Percentiles rank a stretch among this genome's conserved stretches.
Conservation (phyloP, 2,113 vertebrate species). For the Ammodytes marinus region DNA sequence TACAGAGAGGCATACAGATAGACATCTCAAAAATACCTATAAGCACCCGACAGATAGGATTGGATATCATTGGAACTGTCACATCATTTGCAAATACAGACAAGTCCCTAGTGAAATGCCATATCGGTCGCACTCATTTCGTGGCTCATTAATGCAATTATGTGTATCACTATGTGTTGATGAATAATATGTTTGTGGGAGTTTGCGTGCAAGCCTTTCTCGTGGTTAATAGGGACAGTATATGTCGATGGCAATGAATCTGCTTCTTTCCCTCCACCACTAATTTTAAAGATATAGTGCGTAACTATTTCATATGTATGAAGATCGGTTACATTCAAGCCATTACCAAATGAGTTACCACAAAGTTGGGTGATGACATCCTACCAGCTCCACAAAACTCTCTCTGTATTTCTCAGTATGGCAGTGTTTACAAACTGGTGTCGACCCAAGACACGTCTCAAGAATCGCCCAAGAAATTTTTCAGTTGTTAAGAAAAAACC, state of each 20-base stretch:
- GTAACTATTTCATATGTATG: no score
- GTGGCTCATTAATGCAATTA: conserved; percentile 70
- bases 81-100: conserved; percentile 65
- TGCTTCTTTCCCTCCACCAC: background rate
- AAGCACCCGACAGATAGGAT: conserved; percentile 49
- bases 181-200: conserved; percentile 44
- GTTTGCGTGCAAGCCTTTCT: conserved; percentile 6
- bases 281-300: background rate
- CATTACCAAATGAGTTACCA: no score
- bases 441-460: no score
- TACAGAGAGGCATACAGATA: background rate
- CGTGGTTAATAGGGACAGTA: conserved; percentile 14
- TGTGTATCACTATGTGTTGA: conserved; percentile 46
- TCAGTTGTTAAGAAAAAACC: no score
- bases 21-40: conserved; percentile 48
- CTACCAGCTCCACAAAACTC: no score
- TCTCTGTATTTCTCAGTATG: no score
- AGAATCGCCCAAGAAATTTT: no score
- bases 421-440: no score
- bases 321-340: no score
- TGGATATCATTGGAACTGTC: conserved; percentile 39
- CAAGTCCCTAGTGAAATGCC: conserved; percentile 61
- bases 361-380: no score
- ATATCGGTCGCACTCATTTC: conserved; percentile 68
- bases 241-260: conserved; percentile 15